Evolutionary conservation across 2,797 vertebrate species (phyloP).

Genomic region (Eulemur mongoz): DNA sequence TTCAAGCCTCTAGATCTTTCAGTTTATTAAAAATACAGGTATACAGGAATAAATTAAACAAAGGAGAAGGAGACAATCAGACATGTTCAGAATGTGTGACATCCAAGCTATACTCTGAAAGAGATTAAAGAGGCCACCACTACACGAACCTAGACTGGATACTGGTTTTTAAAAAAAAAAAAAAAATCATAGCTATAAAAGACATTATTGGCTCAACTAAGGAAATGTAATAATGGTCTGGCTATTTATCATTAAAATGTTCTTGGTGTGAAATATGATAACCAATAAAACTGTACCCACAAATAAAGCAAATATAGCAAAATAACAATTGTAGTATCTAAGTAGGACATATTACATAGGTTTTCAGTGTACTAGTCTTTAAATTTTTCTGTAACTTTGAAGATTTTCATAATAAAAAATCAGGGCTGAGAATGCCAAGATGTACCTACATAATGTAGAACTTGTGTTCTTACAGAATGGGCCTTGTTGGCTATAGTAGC

Average conservation of each 20-base stretch:
- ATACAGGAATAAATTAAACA: not conserved
- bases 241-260: slow-evolving; percentile 24
- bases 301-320: slow-evolving; percentile 9
- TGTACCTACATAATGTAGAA: not conserved
- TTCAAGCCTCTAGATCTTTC: not conserved
- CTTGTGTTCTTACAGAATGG: not conserved
- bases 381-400: slow-evolving; percentile 24
- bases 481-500: not conserved
- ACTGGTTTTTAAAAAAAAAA: not conserved
- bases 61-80: not conserved
- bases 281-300: not conserved
- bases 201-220: not conserved
- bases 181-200: not conserved
- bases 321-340: not conserved
- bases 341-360: not conserved
- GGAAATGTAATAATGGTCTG: not conserved
- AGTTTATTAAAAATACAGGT: not conserved
- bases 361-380: not conserved
- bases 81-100: not conserved
- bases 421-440: not conserved
- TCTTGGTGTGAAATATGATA: not conserved
- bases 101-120: not conserved
- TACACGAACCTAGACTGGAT: not conserved
- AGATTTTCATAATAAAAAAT: not conserved
- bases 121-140: not conserved